Conservation (phyloP, 2,113 vertebrate species). For the Tetraodon nigroviridis region DNA sequence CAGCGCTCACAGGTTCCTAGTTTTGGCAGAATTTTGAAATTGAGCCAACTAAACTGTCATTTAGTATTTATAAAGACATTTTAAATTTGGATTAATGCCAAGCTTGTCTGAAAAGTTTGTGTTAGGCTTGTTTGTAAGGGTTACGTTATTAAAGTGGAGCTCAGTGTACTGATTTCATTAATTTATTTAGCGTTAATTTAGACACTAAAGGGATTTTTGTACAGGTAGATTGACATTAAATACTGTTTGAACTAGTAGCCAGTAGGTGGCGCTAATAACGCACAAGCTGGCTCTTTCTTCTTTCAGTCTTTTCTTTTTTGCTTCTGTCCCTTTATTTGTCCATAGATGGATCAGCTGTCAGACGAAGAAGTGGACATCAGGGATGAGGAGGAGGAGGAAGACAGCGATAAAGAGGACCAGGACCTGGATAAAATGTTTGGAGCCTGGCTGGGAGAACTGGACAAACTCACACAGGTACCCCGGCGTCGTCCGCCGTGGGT, state of each 20-base stretch:
- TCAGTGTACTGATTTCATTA: too few species aligned
- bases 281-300: neutral
- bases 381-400: constrained; percentile 82
- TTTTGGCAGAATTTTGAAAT: too few species aligned
- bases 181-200: too few species aligned
- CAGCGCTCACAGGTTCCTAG: too few species aligned
- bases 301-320: neutral
- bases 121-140: too few species aligned
- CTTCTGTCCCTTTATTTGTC: neutral
- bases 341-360: constrained; percentile 90
- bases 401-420: constrained; percentile 97
- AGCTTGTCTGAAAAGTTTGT: too few species aligned
- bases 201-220: too few species aligned
- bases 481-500: too few species aligned
- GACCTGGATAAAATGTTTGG: constrained; percentile 99
- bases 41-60: too few species aligned
- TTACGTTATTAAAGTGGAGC: too few species aligned
- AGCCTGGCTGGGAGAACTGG: constrained; percentile 94
- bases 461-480: constrained; percentile 92
- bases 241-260: constrained; percentile 1
- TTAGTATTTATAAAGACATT: too few species aligned
- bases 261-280: constrained; percentile 26
- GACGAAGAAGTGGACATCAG: constrained; percentile 91
- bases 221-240: neutral
- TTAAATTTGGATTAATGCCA: too few species aligned